phyloP scores from a whole-genome alignment of 1,140 invertebrate species.

The Temnothorax nylanderi region DNA sequence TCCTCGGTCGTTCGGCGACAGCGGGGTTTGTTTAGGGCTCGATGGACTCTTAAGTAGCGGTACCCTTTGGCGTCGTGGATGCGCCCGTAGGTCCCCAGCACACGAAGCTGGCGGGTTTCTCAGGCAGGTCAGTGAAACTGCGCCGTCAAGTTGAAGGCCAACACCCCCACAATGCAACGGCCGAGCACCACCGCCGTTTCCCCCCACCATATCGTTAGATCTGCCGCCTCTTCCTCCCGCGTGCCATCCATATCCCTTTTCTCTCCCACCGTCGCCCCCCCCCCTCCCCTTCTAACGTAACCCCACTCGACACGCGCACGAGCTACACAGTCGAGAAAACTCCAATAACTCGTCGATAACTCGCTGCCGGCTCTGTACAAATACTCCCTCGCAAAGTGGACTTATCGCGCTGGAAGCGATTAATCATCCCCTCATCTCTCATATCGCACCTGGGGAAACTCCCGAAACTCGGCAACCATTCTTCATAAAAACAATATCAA shows the following conservation, averaged over 20 bases:
- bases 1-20: slow-evolving; percentile 12
- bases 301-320: slow-evolving; percentile 57
- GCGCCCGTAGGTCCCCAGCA: slow-evolving; percentile 51
- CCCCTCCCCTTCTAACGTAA: slow-evolving; percentile 29
- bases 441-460: slow-evolving; percentile 11
- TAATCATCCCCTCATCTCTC: slow-evolving; percentile 16
- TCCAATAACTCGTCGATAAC: slow-evolving; percentile 78
- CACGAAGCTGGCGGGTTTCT: slow-evolving; percentile 82
- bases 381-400: slow-evolving; percentile 37
- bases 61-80: slow-evolving; percentile 67
- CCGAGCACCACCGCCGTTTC: slow-evolving; percentile 71
- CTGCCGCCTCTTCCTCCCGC: slow-evolving; percentile 62
- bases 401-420: slow-evolving; percentile 61
- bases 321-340: slow-evolving; percentile 77
- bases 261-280: slow-evolving; percentile 17
- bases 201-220: slow-evolving; percentile 64
- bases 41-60: slow-evolving; percentile 70
- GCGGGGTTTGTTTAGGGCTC: slow-evolving; percentile 70
- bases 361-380: slow-evolving; percentile 57
- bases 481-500: not conserved
- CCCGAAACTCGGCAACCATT: not conserved
- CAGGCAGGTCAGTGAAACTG: slow-evolving; percentile 87
- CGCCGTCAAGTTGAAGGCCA: slow-evolving; percentile 87
- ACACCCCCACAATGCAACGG: slow-evolving; percentile 86
- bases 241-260: slow-evolving; percentile 27